Evolutionary conservation across 1,140 invertebrate species (phyloP).

Genomic region (Drosophila funebris): DNA sequence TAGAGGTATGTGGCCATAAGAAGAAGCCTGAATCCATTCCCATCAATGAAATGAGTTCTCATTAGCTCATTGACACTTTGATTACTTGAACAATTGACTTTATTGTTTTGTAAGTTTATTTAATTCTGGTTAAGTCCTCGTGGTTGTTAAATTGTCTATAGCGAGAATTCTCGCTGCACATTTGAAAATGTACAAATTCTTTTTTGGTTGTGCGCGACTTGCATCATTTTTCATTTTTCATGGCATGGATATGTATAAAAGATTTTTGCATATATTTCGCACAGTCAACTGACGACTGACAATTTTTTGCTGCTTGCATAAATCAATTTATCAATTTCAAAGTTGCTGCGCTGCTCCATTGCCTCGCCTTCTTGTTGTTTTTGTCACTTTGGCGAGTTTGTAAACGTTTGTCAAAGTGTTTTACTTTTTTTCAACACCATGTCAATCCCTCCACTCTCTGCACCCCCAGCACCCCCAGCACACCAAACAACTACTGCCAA

Average conservation of each 20-base stretch:
- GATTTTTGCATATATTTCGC: slow-evolving; percentile 43
- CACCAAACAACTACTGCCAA: slow-evolving; percentile 8
- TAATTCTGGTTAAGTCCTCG: slow-evolving; percentile 45
- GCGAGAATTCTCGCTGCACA: not conserved
- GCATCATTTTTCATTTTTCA: slow-evolving; percentile 64
- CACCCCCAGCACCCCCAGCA: no score
- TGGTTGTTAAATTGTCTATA: slow-evolving; percentile 20
- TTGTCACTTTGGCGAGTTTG: slow-evolving; percentile 66
- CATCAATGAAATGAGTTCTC: no score
- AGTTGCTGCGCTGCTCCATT: slow-evolving; percentile 56
- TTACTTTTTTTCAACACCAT: slow-evolving; percentile 56
- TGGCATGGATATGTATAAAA: slow-evolving; percentile 39
- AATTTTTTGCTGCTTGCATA: slow-evolving; percentile 63
- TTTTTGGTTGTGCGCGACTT: slow-evolving; percentile 4
- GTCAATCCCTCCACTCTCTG: no score
- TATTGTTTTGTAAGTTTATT: slow-evolving; percentile 32
- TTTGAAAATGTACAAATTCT: slow-evolving; percentile 16
- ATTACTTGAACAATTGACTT: slow-evolving; percentile 54
- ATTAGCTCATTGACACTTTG: not conserved
- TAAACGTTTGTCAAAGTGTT: slow-evolving; percentile 80
- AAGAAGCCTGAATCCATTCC: no score
- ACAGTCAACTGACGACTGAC: slow-evolving; percentile 56
- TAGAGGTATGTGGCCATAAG: no score
- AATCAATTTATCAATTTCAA: slow-evolving; percentile 82
- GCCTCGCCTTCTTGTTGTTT: slow-evolving; percentile 38